Conservation (phyloP, 1,140 invertebrate genomes). For the Drosophila tristis region DNA sequence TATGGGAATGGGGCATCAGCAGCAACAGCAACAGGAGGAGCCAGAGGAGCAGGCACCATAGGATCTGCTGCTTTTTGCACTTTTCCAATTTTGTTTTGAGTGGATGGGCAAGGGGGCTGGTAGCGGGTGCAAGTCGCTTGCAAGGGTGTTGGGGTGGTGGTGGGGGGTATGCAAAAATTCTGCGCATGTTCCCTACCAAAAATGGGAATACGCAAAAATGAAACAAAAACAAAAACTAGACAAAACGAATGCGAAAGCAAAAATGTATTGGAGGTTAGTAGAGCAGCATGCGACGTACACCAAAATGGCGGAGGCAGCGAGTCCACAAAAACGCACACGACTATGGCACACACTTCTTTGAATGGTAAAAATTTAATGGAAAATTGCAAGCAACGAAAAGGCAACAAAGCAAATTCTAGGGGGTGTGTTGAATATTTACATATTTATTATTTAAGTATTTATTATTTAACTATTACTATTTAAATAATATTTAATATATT, state of each 20-base stretch:
- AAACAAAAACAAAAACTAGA: slow-evolving; percentile 44
- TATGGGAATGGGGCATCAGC: slow-evolving; percentile 13
- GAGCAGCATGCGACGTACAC: slow-evolving; percentile 34
- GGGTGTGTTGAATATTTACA: no score
- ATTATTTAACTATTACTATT: no score
- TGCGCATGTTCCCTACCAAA: slow-evolving; percentile 78
- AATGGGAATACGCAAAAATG: slow-evolving; percentile 40
- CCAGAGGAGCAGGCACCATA: background rate
- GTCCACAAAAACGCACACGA: background rate
- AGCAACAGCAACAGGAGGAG: slow-evolving; percentile 1
- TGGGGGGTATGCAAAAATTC: slow-evolving; percentile 50
- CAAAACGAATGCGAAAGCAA: slow-evolving; percentile 53
- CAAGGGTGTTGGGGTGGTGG: no score
- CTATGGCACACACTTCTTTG: background rate
- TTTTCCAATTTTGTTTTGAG: slow-evolving; percentile 55
- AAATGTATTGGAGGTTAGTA: slow-evolving; percentile 61
- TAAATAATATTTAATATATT: no score
- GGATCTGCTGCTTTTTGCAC: slow-evolving; percentile 31
- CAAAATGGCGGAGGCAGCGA: slow-evolving; percentile 47
- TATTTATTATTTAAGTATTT: no score
- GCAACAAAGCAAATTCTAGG: no score
- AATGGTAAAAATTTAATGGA: no score
- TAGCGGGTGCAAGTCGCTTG: background rate
- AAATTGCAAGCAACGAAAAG: no score
- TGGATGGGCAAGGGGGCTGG: background rate